Evolutionary conservation across 2,113 vertebrate species (phyloP), one percentile per base, ranked within the genome.

Genomic region (Coregonus clupeaformis): DNA sequence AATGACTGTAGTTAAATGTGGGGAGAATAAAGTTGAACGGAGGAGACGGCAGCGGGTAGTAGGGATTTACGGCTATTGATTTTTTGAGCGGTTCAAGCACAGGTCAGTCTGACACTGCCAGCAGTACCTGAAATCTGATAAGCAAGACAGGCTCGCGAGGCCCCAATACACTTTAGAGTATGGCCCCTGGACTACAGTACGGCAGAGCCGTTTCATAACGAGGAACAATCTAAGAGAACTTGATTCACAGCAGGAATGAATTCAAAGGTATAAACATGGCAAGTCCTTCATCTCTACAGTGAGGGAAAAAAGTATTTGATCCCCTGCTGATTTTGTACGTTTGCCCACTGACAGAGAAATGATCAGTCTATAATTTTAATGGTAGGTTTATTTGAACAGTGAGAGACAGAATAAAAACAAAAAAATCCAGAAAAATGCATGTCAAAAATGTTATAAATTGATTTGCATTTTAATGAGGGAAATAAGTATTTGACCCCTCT

Each of bases 61-160:
- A 30, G 67, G 64, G 80, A 83, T 81, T 83, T 84, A 77, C 64
- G 52, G 30, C 30, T 69, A 82, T 85, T 78, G 82, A 85, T 80
- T 68, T 72, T 72, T 30, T 16, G 5, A 47, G 42, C 32, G 72
- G 87, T 89, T 89, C 80, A 86, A 66, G 32, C 42, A 5, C 45
- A 74, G 86, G 84, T 88, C 86, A 85, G 36, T 29, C 30, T 16
- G 67, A 68, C 72, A 77, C 52, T 62, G 52, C 60, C 16, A 30
- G 69, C 12, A 25, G 42, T 66, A 80, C 77, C 63, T 81, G 55
- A 32, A 62, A 67, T 71, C 36, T 66, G 80, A 86, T 76, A 75
- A 78, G 24, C 78, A 29, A 32, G 32, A 55, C 59, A 42, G 22
- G 25, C 13, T 49, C 62, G 42, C 1, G 30, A 76, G 55, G 32